Evolutionary conservation across 2,797 vertebrate species (phyloP).

Genomic region (Poeciliopsis infans): DNA sequence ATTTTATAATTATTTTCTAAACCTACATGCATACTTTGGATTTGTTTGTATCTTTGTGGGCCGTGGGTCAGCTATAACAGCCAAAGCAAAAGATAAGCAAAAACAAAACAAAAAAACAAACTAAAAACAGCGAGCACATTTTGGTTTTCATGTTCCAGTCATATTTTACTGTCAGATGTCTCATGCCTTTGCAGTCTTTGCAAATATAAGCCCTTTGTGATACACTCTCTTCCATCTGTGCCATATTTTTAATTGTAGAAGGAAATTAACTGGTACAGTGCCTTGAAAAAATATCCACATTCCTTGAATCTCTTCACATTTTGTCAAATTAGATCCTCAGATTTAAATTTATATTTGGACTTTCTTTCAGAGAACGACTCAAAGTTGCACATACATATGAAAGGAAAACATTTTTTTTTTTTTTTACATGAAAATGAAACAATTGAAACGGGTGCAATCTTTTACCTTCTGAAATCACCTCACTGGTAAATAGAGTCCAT

Average conservation of each 20-base stretch:
- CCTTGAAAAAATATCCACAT: not conserved
- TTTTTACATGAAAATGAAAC: not conserved
- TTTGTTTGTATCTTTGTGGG: slow-evolving; percentile 5
- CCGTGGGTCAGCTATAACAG: not conserved
- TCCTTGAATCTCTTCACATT: not conserved
- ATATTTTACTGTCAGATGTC: slow-evolving; percentile 1
- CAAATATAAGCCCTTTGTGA: slow-evolving; percentile 9
- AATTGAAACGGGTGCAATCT: not conserved
- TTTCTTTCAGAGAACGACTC: not conserved
- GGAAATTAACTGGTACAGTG: slow-evolving; percentile 12
- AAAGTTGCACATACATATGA: not conserved
- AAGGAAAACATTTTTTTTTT: not conserved
- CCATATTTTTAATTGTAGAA: slow-evolving; percentile 19
- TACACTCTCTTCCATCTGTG: slow-evolving; percentile 18
- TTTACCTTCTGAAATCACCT: not conserved
- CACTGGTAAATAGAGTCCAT: not conserved
- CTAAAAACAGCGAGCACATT: not conserved
- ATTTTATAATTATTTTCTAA: slow-evolving; percentile 8
- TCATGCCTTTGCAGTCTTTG: slow-evolving; percentile 6
- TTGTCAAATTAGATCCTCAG: not conserved
- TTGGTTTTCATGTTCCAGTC: slow-evolving; percentile 3
- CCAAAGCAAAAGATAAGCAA: not conserved
- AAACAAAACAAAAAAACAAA: not conserved
- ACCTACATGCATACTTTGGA: slow-evolving; percentile 7
- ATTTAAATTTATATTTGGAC: not conserved